phyloP scores from a whole-genome alignment of 2,888 invertebrate genomes.

The Pseudoips prasinana region DNA sequence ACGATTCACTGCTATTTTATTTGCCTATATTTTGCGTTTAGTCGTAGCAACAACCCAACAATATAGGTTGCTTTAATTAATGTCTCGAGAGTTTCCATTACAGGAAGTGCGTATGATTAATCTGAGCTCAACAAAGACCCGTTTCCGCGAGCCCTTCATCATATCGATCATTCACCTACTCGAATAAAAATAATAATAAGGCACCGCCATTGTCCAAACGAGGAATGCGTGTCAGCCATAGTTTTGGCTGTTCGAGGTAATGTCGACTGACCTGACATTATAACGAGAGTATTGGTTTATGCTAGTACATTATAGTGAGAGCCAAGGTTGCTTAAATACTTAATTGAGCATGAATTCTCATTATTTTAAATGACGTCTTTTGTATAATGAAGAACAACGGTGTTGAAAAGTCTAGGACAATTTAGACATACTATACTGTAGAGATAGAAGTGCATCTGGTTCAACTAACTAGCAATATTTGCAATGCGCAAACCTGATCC shows the following conservation, averaged over 20 bases:
- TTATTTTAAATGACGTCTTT: no score
- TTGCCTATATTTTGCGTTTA: no score
- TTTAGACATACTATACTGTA: no score
- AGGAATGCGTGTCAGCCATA: conserved; percentile 68
- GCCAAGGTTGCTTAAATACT: conserved; percentile 31
- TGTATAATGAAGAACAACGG: no score
- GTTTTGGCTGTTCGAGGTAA: conserved; percentile 48
- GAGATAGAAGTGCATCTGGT: no score
- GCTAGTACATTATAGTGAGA: conserved; percentile 33
- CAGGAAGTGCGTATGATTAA: conserved; percentile 71
- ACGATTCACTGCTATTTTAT: no score
- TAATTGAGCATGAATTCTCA: no score
- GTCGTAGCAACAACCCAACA: no score
- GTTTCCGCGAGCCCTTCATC: conserved; percentile 63
- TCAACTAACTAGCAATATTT: no score
- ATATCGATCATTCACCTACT: conserved; percentile 75
- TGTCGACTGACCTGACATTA: conserved; percentile 41
- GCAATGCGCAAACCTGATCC: no score
- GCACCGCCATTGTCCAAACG: conserved; percentile 72
- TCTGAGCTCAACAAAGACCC: conserved; percentile 73
- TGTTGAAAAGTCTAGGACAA: no score
- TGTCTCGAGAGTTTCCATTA: conserved; percentile 64
- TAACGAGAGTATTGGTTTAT: conserved; percentile 22
- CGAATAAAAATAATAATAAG: conserved; percentile 79
- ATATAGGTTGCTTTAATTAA: conserved; percentile 60